phyloP scores from a whole-genome alignment of 2,888 invertebrate genomes.

The Exephanes ischioxanthus region DNA sequence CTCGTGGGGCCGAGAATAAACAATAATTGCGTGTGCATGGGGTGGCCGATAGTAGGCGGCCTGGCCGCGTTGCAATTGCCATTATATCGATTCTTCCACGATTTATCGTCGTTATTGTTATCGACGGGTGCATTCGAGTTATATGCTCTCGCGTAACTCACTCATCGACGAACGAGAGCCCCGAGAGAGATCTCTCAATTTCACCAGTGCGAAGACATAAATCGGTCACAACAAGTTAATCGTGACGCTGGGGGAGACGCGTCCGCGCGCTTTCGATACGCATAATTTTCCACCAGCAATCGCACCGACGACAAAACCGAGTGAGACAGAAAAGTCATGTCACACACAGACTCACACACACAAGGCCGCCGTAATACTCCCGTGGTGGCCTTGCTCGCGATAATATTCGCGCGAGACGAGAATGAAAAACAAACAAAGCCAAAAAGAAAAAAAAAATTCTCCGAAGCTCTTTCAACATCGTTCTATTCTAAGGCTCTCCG shows the following conservation, averaged over 20 bases:
- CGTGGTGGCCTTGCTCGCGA: conserved; percentile 61
- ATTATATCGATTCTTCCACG: conserved; percentile 24
- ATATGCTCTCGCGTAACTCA: conserved; percentile 1
- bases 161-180: not conserved
- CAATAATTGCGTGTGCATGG: conserved; percentile 44
- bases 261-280: conserved; percentile 25
- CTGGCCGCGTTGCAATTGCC: conserved; percentile 15
- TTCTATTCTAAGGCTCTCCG: conserved; percentile 50
- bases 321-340: conserved; percentile 1
- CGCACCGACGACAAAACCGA: conserved; percentile 15
- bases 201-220: conserved; percentile 37
- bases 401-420: conserved; percentile 42
- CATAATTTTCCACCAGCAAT: conserved; percentile 65
- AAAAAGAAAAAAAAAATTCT: conserved; percentile 19
- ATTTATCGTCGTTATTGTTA: conserved; percentile 31
- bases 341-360: not conserved
- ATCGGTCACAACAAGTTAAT: conserved; percentile 63
- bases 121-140: not conserved
- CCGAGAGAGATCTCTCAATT: not conserved
- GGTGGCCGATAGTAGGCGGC: conserved; percentile 24
- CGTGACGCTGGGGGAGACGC: conserved; percentile 35
- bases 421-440: conserved; percentile 14
- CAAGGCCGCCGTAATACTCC: conserved; percentile 4
- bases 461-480: conserved; percentile 47
- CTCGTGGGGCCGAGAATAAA: conserved; percentile 58